A percentile compares a stretch with the other conserved stretches of the same genome.
phyloP scores from a whole-genome alignment of 2,797 vertebrate genomes.

The Cyclura pinguis region DNA sequence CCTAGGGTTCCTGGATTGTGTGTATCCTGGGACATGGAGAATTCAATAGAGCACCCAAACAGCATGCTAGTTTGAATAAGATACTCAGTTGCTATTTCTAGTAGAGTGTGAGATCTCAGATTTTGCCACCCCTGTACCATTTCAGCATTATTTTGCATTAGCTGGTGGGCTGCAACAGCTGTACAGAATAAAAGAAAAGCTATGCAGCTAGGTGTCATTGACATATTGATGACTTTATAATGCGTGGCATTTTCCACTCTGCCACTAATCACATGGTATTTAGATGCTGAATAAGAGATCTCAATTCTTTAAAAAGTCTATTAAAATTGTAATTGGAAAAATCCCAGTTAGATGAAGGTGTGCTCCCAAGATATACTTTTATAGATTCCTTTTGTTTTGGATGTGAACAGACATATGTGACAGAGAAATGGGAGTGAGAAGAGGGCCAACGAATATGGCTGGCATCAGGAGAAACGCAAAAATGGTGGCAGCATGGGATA shows the following conservation, averaged over 20 bases:
- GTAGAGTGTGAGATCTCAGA: neutral
- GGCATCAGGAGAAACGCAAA: neutral
- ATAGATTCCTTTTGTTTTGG: neutral
- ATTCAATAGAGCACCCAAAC: neutral
- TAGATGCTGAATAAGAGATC: neutral
- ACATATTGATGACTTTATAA: neutral
- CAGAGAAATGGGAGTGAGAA: neutral
- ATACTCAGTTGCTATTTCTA: conserved; percentile 1
- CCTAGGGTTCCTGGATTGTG: neutral
- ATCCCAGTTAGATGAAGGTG: neutral
- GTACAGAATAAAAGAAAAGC: neutral
- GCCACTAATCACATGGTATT: too few species aligned
- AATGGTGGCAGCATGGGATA: too few species aligned
- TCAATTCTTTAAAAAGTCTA: too few species aligned
- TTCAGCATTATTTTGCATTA: neutral
- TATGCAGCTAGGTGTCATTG: neutral
- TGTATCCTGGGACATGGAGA: neutral
- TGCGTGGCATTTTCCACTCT: neutral
- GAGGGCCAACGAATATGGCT: neutral
- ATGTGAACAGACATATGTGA: too few species aligned
- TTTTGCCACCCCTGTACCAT: neutral
- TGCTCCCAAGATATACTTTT: neutral
- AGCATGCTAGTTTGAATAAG: neutral
- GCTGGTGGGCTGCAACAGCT: neutral
- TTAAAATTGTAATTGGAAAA: neutral